Evolutionary conservation across 2,797 vertebrate species (phyloP), one percentile per base, ranked within the genome.

Genomic region (Falco peregrinus): DNA sequence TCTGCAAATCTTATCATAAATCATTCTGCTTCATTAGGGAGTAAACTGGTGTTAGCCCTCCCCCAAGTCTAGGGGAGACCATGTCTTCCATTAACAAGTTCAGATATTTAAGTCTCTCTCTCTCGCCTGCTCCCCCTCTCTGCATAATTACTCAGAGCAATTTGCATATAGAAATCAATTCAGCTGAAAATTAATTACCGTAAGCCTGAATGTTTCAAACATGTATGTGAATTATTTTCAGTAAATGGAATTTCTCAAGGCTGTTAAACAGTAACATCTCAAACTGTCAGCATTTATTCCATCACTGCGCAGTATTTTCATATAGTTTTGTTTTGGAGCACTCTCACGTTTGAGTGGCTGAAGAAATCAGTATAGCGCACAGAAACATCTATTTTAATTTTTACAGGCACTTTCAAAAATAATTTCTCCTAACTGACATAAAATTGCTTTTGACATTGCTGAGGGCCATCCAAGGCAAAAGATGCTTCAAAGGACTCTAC

Each of bases 171-270:
- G 90, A 95, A 97, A 95, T 96, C 84, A 94, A 87, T 94, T 97
- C 81, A 65, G 73, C 73, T 96, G 89, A 96, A 97, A 96, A 96
- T 97, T 97, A 97, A 97, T 97, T 95, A 97, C 57, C 35, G 21
- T n/a, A 57, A 67, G 57, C 92, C 60, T 50, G 41, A 97, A 86
- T 80, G 94, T 93, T 97, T 97, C 85, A 93, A 97, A 97, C 88
- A 96, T 29, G 48, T 75, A 95, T 87, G 80, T n/a, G 47, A 96
- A 96, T 98, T 97, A 97, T 93, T 97, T 96, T 95, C 92, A 96
- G 89, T 94, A 96, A 97, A 96, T 84, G 87, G 47, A 97, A 97
- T 95, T 93, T 97, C 86, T 95, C 65, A 87, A 87, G 93, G 95
- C 75, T 94, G 89, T 90, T 61, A 74, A 96, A 97, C 69, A 96